These are phyloP conservation scores for Callimorpha dominula DNA, from an alignment of 2,888 invertebrate species.

Conservation along the genomic window DNA sequence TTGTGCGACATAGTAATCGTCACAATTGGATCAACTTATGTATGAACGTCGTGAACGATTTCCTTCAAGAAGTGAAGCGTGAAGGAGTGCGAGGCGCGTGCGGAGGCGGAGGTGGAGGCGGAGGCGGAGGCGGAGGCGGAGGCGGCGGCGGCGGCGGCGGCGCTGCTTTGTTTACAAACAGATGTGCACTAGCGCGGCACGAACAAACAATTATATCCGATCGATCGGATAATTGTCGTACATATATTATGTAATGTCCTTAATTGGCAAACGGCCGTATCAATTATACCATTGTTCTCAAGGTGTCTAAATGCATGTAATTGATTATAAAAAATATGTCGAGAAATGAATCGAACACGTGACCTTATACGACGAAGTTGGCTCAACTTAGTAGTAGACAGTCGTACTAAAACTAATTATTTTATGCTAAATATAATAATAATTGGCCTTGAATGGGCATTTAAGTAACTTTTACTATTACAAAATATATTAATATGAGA, in stretches of 20 bases:
- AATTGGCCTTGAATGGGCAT: not conserved
- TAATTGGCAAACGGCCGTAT: not conserved
- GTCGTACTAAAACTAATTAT: not conserved
- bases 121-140: too few relatives aligned
- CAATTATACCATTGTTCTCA: not conserved
- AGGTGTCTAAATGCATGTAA: not conserved
- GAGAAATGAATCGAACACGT: not conserved
- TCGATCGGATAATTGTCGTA: slow-evolving; percentile 3
- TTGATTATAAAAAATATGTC: not conserved
- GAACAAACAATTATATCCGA: slow-evolving; percentile 1
- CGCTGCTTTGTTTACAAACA: slow-evolving; percentile 6
- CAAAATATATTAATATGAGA: slow-evolving; percentile 20
- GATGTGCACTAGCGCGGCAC: not conserved
- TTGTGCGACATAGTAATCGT: too few relatives aligned
- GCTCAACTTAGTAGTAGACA: not conserved
- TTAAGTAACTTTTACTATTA: slow-evolving; percentile 3
- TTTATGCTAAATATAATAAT: not conserved
- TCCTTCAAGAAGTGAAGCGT: not conserved
- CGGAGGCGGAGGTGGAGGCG: not conserved
- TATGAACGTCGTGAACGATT: too few relatives aligned
- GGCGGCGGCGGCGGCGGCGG: too few relatives aligned
- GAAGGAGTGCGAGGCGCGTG: not conserved
- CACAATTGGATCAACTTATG: too few relatives aligned
- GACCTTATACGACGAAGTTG: not conserved
- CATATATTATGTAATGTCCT: not conserved